Evolutionary conservation across 2,113 vertebrate genomes (phyloP).

Genomic region (Menura novaehollandiae): DNA sequence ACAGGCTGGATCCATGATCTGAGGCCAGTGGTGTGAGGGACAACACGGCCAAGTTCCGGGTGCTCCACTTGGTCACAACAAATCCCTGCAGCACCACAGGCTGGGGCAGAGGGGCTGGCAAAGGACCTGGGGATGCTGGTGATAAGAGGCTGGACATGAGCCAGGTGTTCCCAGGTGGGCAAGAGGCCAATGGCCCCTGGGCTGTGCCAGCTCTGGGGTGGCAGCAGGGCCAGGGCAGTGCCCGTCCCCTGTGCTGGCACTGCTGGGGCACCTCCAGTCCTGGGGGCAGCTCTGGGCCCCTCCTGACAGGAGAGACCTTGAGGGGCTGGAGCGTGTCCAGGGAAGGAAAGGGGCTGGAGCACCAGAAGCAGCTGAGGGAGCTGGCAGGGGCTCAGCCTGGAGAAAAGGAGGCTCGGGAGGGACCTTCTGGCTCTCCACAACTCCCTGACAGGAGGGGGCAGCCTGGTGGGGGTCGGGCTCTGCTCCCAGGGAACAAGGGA

Average conservation of each 20-base stretch:
- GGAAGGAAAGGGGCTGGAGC: not conserved
- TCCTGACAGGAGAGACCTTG: accelerated
- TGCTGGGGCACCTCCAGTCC: not conserved
- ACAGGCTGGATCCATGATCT: not conserved
- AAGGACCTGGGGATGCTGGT: not conserved
- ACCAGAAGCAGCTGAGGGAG: not conserved
- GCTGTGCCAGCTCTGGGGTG: not conserved
- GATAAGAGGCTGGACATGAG: not conserved
- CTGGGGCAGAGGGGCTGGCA: not conserved
- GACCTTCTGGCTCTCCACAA: not conserved
- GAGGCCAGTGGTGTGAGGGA: not conserved
- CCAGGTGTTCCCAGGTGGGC: not conserved
- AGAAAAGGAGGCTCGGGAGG: not conserved
- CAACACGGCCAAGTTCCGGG: not conserved
- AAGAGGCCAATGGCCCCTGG: not conserved
- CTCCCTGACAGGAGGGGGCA: not conserved
- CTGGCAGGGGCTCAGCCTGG: not conserved
- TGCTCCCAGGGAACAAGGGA: not conserved
- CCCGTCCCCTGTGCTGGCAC: not conserved
- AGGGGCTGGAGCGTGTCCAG: not conserved
- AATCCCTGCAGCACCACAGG: not conserved
- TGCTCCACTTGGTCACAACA: not conserved
- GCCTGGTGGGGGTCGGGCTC: accelerated
- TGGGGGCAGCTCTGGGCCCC: not conserved
- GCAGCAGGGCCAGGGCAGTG: not conserved